Percentiles rank a stretch among this genome's conserved stretches.
phyloP scores from a whole-genome alignment of 1,140 invertebrate genomes.

The Ephestia elutella region DNA sequence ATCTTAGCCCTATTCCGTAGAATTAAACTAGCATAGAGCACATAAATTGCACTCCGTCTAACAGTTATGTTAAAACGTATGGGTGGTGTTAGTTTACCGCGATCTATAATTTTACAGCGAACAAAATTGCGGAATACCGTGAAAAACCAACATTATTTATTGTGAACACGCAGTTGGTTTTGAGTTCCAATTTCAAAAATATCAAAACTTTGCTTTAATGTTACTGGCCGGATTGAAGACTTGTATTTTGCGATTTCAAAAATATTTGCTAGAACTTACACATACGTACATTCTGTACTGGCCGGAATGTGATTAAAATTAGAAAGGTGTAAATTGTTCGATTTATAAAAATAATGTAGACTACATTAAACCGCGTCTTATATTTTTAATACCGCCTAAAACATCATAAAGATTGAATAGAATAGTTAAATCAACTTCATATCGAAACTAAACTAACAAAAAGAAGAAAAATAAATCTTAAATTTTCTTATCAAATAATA shows the following conservation, averaged over 20 bases:
- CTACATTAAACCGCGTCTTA: too few relatives aligned
- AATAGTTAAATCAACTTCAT: too few relatives aligned
- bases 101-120: conserved; percentile 1
- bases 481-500: too few relatives aligned
- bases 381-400: too few relatives aligned
- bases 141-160: conserved; percentile 33
- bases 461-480: too few relatives aligned
- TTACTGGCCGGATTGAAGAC: neutral
- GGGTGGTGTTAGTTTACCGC: neutral
- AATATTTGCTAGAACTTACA: too few relatives aligned
- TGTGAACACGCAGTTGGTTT: neutral
- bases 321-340: too few relatives aligned
- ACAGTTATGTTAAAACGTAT: conserved; percentile 5
- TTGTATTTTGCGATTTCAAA: neutral
- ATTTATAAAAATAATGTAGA: too few relatives aligned
- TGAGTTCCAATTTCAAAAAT: neutral
- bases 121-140: conserved; percentile 21
- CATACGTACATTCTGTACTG: too few relatives aligned
- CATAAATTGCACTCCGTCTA: neutral
- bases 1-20: neutral
- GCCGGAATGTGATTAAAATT: too few relatives aligned
- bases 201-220: neutral
- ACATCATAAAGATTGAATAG: too few relatives aligned
- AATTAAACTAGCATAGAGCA: neutral
- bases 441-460: too few relatives aligned